A percentile compares a stretch with the other conserved stretches of the same genome.
These are phyloP conservation scores for Sebastes cheni DNA, from an alignment of 2,797 vertebrate genomes.

Conservation along the genomic window DNA sequence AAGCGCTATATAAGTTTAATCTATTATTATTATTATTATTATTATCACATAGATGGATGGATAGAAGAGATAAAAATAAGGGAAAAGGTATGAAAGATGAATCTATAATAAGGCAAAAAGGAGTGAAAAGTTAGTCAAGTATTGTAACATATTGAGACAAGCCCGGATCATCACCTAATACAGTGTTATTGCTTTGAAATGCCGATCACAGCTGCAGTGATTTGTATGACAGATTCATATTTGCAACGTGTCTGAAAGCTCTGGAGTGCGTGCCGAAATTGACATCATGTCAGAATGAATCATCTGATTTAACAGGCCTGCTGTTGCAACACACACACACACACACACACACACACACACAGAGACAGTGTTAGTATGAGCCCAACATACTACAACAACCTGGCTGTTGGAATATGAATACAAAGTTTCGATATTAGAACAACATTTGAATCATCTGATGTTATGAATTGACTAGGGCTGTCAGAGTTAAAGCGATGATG, in stretches of 20 bases:
- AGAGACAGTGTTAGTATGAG: background rate
- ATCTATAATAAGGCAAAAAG: background rate
- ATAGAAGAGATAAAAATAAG: background rate
- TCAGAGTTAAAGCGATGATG: too few species aligned
- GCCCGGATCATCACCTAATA: background rate
- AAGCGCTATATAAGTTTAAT: too few species aligned
- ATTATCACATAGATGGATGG: background rate
- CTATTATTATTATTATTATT: too few species aligned
- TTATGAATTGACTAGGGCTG: background rate
- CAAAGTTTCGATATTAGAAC: background rate
- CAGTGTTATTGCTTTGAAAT: slow-evolving; percentile 13
- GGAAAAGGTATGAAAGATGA: background rate
- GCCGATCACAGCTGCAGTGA: background rate
- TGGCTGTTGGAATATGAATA: background rate
- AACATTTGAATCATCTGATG: background rate
- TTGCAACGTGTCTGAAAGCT: slow-evolving; percentile 5
- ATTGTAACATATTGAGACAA: background rate
- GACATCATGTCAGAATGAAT: slow-evolving; percentile 33
- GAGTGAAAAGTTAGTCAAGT: background rate
- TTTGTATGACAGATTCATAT: slow-evolving; percentile 15
- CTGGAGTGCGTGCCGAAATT: background rate
- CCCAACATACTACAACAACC: background rate
- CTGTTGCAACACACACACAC: background rate
- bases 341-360: too few species aligned
- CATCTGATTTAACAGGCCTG: slow-evolving; percentile 11